Conservation (phyloP, 2,113 vertebrate species). For the Epinephelus fuscoguttatus region DNA sequence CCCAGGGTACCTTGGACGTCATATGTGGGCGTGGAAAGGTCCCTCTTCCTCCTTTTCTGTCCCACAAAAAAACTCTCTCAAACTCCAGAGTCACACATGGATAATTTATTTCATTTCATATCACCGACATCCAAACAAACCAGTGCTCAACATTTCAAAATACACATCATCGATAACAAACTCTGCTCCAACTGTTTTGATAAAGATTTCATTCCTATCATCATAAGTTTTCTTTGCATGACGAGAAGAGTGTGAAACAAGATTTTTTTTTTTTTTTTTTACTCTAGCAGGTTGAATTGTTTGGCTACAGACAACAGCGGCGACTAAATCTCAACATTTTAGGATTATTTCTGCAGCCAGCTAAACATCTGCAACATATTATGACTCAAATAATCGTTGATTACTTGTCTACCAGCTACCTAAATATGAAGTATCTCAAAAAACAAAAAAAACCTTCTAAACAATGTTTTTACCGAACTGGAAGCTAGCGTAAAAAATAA, state of each 20-base stretch:
- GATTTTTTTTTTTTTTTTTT: background rate
- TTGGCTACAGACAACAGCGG: background rate
- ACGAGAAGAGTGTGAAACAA: background rate
- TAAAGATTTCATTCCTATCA: background rate
- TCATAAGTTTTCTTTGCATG: background rate
- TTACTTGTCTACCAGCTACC: background rate
- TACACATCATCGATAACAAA: background rate
- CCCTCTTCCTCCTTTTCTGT: too few relatives aligned
- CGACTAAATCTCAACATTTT: background rate
- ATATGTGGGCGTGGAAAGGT: too few relatives aligned
- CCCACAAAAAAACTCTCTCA: background rate
- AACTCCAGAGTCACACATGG: background rate
- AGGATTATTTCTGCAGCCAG: conserved; percentile 6
- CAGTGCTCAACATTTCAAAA: conserved; percentile 16
- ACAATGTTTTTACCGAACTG: too few relatives aligned
- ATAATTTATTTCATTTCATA: conserved; percentile 41
- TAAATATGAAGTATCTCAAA: background rate
- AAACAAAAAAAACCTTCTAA: background rate
- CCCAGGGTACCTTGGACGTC: too few relatives aligned
- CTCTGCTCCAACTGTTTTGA: background rate
- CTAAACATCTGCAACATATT: background rate
- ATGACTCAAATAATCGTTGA: background rate
- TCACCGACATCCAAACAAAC: conserved; percentile 18
- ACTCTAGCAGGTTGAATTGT: background rate
- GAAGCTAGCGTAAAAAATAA: background rate